Evolutionary conservation across 1,140 invertebrate species (phyloP), one percentile per base, ranked within the genome.

Genomic region (Heliothis virescens): DNA sequence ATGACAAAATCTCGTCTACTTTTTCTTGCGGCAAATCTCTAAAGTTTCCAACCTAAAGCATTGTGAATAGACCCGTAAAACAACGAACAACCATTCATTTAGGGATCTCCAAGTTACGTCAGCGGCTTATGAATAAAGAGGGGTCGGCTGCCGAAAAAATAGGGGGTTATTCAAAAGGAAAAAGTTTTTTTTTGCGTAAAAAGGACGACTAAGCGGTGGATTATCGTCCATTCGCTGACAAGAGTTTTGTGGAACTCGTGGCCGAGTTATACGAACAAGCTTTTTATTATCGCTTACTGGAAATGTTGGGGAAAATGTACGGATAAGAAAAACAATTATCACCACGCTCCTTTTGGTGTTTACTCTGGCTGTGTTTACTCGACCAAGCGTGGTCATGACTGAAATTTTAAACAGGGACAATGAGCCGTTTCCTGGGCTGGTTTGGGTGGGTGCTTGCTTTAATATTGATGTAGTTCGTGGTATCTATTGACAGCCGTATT

Each of bases 31-130:
- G 83, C 82, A 91, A 93, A 94, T 92, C 90, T 90, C 84, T 85
- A 85, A 91, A 91, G 86, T 91, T 92, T 88, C 86, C 87, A 86
- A 91, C 85, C 88, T 90, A 90, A 93, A 86, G 86, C 90, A 88
- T 91, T 92, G 91, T 90, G 90, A 91, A 93, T 93, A 93, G 90
- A 91, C 85, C 89, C 93, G 91, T 94, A 93, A 94, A 94, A 94
- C 90, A 94, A 92, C 87, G 89, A 94, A 94, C 90, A 92, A 89
- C 93, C 91, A 90, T 93, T 93, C 90, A 92, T 92, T 94, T 92
- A 90, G 88, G 90, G 89, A 83, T 90, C 87, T 92, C 89, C 87
- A 89, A 91, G 91, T 92, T 92, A 89, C 90, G 90, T 91, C 88
- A 91, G 88, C 80, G 90, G 86, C 91, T 92, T 92, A 92, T 93